Evolutionary conservation across 2,888 invertebrate species (phyloP).

Genomic region (Achlya flavicornis): DNA sequence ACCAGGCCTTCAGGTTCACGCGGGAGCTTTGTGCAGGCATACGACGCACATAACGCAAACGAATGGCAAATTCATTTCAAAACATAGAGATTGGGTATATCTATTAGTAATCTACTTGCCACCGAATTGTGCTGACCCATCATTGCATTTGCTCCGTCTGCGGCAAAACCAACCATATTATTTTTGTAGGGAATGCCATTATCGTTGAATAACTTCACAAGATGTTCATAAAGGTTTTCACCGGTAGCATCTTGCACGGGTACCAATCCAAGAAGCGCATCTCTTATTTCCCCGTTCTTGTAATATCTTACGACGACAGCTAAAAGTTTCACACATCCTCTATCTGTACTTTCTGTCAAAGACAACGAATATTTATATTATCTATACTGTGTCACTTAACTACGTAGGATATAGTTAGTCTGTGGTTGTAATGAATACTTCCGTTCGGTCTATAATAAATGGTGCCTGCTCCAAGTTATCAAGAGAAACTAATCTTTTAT

Average conservation of each 20-base stretch:
- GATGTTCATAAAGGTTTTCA: constrained; percentile 24
- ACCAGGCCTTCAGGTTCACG: constrained; percentile 21
- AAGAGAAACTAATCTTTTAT: too few relatives aligned
- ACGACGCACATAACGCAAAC: constrained; percentile 23
- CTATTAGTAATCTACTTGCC: constrained; percentile 19
- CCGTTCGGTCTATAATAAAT: too few relatives aligned
- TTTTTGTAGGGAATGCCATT: constrained; percentile 33
- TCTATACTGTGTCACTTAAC: too few relatives aligned
- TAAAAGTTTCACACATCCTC: constrained; percentile 25
- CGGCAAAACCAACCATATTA: constrained; percentile 35
- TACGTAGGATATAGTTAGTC: too few relatives aligned
- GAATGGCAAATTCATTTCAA: constrained; percentile 38
- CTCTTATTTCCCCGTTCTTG: constrained; percentile 19
- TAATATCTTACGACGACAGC: constrained; percentile 24
- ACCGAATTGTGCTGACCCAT: constrained; percentile 35
- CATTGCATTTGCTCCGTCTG: constrained; percentile 34
- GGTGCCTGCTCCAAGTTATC: too few relatives aligned
- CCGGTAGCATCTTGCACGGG: constrained; percentile 29
- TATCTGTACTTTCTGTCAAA: too few relatives aligned
- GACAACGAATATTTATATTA: too few relatives aligned
- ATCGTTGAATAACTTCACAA: constrained; percentile 27
- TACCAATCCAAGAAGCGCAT: constrained; percentile 28
- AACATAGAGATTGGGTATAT: constrained; percentile 26
- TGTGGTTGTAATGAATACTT: too few relatives aligned
- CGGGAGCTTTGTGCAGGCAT: constrained; percentile 24